These are phyloP conservation scores for Ameiurus melas DNA, from an alignment of 2,113 vertebrate species.

Conservation along the genomic window DNA sequence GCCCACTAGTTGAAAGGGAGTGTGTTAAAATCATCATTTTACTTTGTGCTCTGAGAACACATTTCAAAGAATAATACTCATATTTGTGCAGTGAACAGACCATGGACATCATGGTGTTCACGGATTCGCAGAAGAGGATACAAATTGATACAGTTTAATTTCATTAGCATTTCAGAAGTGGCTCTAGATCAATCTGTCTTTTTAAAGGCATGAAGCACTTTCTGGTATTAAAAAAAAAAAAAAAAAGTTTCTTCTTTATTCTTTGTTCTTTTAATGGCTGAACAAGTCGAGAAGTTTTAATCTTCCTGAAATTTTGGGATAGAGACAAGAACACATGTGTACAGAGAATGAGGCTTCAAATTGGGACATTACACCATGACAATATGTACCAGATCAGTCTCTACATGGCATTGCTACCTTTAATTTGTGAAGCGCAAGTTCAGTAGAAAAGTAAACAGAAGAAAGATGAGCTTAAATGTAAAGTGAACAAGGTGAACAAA, in stretches of 20 bases:
- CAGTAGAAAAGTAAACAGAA: neutral
- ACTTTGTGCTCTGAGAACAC: neutral
- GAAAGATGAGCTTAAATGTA: neutral
- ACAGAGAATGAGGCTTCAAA: neutral
- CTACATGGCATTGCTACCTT: neutral
- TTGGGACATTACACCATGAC: neutral
- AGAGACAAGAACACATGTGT: neutral
- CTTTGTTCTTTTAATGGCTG: neutral
- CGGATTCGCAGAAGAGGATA: neutral
- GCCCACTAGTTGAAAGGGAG: neutral
- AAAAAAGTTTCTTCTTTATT: neutral
- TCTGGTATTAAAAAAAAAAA: neutral
- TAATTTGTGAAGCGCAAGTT: constrained; percentile 27
- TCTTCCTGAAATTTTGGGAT: neutral
- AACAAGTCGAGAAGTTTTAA: neutral
- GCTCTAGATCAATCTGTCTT: neutral
- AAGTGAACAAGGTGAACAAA: constrained; percentile 19
- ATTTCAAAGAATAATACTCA: neutral
- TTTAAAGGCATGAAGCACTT: neutral
- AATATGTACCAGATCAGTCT: neutral
- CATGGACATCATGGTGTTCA: neutral
- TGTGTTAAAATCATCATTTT: neutral
- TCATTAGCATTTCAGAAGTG: neutral
- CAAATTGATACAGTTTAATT: neutral
- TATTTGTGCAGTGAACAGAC: neutral